Evolutionary conservation across 2,888 invertebrate genomes (phyloP).

Genomic region (Lasioglossum villosulum): DNA sequence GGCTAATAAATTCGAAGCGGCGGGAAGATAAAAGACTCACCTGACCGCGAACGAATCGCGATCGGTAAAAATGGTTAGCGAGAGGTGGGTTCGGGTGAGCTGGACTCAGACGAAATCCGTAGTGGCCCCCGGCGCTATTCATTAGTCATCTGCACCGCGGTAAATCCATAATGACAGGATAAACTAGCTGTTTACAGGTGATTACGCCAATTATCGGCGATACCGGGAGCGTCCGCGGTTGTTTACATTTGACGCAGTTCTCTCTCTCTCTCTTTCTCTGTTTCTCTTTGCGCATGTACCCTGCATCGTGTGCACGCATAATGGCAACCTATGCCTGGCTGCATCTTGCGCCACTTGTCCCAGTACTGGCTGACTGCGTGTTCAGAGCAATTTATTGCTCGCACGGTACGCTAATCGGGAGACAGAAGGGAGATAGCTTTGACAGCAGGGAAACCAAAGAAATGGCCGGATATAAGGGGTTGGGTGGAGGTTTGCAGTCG

Average conservation of each 20-base stretch:
- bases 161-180: conserved; percentile 71
- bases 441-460: conserved; percentile 57
- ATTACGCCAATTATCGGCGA: conserved; percentile 75
- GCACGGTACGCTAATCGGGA: conserved; percentile 39
- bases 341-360: conserved; percentile 30
- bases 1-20: conserved; percentile 34
- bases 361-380: conserved; percentile 27
- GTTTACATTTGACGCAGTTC: conserved; percentile 56
- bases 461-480: conserved; percentile 46
- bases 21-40: conserved; percentile 18
- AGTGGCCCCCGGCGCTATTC: conserved; percentile 55
- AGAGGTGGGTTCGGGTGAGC: background rate
- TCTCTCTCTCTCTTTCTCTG: background rate
- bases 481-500: conserved; percentile 27
- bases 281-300: conserved; percentile 30
- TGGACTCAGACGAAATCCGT: conserved; percentile 35
- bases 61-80: background rate
- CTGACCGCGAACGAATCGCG: conserved; percentile 36
- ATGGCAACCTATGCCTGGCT: conserved; percentile 32
- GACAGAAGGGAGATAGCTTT: conserved; percentile 44
- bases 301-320: conserved; percentile 20
- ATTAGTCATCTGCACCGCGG: conserved; percentile 63
- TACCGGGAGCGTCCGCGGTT: conserved; percentile 40
- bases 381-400: conserved; percentile 53
- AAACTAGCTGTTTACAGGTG: conserved; percentile 68